Evolutionary conservation across 2,113 vertebrate genomes (phyloP).

Genomic region (Odobenus rosmarus): DNA sequence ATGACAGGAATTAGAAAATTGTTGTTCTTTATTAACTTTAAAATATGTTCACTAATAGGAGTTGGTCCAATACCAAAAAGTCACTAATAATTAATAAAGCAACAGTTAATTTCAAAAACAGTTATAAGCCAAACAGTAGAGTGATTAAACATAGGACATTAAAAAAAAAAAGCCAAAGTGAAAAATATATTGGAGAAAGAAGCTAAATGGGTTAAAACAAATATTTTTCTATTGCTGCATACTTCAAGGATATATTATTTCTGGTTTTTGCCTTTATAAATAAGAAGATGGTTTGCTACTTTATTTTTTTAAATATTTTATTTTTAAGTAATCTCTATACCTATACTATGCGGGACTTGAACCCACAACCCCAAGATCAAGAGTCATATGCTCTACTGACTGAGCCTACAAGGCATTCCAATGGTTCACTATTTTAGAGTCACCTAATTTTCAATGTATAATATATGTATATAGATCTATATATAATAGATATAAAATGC

Average conservation of each 20-base stretch:
- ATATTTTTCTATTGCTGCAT: not conserved
- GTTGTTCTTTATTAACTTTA: not conserved
- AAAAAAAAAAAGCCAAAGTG: not conserved
- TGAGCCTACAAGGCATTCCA: not conserved
- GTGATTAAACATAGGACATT: not conserved
- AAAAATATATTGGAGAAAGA: not conserved
- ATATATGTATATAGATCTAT: not conserved
- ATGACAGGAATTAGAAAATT: not conserved
- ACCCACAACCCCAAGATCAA: not conserved
- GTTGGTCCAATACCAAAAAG: not conserved
- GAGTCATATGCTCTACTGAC: not conserved
- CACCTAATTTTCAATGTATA: not conserved
- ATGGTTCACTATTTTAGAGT: not conserved
- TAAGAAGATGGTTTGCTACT: not conserved
- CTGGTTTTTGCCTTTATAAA: not conserved
- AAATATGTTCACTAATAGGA: not conserved
- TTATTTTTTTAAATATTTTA: not conserved
- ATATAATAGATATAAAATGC: not conserved
- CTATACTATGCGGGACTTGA: not conserved
- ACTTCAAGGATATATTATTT: not conserved
- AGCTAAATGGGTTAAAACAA: not conserved
- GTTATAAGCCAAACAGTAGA: not conserved
- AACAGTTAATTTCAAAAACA: constrained; percentile 16
- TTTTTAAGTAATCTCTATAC: not conserved
- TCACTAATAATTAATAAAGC: not conserved